phyloP scores from a whole-genome alignment of 2,797 vertebrate genomes.

The Astyanax mexicanus region DNA sequence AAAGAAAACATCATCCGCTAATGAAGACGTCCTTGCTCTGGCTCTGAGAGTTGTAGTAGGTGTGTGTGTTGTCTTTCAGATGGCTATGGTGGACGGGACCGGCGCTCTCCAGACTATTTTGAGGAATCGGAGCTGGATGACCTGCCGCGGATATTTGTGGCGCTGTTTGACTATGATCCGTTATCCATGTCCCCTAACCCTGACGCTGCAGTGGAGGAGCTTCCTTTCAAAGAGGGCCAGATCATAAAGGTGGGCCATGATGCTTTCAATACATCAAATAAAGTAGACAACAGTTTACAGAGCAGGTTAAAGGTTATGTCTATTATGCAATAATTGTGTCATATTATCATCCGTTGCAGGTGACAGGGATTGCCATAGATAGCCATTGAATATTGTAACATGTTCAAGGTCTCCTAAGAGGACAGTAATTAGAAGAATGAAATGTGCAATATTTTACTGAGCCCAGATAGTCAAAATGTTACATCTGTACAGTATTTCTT shows the following conservation, averaged over 20 bases:
- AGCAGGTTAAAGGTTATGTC: no score
- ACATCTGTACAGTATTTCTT: no score
- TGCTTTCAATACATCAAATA: neutral
- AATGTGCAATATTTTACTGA: no score
- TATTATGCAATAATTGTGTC: no score
- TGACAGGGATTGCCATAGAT: no score
- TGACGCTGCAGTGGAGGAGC: conserved; percentile 93
- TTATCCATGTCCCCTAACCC: conserved; percentile 98
- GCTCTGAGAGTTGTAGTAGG: conserved; percentile 49
- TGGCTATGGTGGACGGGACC: conserved; percentile 83
- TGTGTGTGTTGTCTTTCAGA: conserved; percentile 78
- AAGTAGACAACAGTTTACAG: no score
- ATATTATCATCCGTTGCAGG: no score
- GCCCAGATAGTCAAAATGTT: no score
- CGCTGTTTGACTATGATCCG: conserved; percentile 96
- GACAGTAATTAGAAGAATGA: no score
- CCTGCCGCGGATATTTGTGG: conserved; percentile 91
- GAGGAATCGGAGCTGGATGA: conserved; percentile 92
- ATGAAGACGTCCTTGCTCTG: conserved; percentile 48
- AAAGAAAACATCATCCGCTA: neutral
- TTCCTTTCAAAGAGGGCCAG: conserved; percentile 97
- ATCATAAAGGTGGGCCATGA: conserved; percentile 88
- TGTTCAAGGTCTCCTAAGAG: no score
- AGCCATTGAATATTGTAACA: no score
- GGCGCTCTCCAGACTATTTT: conserved; percentile 87